Conservation (phyloP, 2,113 vertebrate species). For the Ardeotis arabs region DNA sequence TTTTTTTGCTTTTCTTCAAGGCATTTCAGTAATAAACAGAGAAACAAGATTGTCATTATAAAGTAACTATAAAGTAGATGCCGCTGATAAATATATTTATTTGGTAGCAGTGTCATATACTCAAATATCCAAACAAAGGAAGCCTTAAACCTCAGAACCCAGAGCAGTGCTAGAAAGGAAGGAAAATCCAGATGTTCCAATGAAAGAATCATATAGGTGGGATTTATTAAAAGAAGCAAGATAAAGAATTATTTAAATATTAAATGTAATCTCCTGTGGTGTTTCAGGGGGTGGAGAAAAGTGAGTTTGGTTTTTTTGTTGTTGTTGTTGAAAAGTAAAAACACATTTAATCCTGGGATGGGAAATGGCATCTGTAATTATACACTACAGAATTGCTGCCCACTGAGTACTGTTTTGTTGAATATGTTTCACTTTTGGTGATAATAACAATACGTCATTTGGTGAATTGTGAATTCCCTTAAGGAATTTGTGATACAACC, state of each 20-base stretch:
- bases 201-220: not conserved
- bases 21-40: constrained; percentile 44
- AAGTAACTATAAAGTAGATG: constrained; percentile 42
- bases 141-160: not conserved
- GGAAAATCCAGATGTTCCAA: not conserved
- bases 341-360: constrained; percentile 31
- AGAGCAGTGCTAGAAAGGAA: not conserved
- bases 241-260: not conserved
- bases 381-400: constrained; percentile 75
- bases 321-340: constrained; percentile 34
- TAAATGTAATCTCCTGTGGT: constrained; percentile 23
- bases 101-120: constrained; percentile 15
- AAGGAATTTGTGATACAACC: constrained; percentile 50
- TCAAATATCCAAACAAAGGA: not conserved
- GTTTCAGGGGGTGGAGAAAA: not conserved
- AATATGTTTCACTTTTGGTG: constrained; percentile 58
- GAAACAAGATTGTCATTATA: constrained; percentile 59
- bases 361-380: constrained; percentile 66
- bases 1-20: not conserved
- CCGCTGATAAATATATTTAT: constrained; percentile 44
- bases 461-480: constrained; percentile 75
- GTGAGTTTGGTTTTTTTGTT: not conserved
- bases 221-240: not conserved
- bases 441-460: constrained; percentile 81
- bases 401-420: constrained; percentile 66